These are phyloP conservation scores for Caenorhabditis sp. DNA, from an alignment of 2,888 invertebrate genomes.

Conservation along the genomic window DNA sequence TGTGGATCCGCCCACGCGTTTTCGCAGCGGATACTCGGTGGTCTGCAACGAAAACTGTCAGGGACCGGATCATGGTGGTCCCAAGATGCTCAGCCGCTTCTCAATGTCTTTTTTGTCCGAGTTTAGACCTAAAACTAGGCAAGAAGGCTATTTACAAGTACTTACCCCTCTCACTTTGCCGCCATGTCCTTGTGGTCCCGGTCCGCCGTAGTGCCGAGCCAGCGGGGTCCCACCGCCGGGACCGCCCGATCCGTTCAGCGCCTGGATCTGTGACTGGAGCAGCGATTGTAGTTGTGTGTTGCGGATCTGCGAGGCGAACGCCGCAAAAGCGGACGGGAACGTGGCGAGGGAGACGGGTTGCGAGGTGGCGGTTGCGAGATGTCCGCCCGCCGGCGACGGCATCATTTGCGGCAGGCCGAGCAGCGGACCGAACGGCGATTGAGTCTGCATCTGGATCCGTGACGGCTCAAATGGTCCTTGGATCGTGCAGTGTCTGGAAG, in stretches of 20 bases:
- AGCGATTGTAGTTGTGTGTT: constrained; percentile 60
- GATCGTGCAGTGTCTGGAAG: background rate
- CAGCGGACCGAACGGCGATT: constrained; percentile 51
- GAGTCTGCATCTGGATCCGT: constrained; percentile 46
- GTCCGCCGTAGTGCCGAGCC: constrained; percentile 20
- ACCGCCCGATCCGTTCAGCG: constrained; percentile 27
- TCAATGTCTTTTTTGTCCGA: too few species aligned
- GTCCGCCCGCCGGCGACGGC: constrained; percentile 27
- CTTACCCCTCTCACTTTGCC: constrained; percentile 38
- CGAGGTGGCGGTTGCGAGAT: constrained; percentile 5
- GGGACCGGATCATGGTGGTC: background rate
- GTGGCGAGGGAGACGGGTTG: constrained; percentile 44
- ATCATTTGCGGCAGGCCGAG: constrained; percentile 25
- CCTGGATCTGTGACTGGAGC: constrained; percentile 61
- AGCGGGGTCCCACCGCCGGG: constrained; percentile 20
- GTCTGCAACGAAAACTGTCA: constrained; percentile 32
- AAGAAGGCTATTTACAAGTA: background rate
- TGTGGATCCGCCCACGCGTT: constrained; percentile 64
- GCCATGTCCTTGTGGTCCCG: constrained; percentile 22
- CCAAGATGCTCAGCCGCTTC: too few species aligned
- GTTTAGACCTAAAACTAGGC: too few species aligned
- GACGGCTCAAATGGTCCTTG: too few species aligned
- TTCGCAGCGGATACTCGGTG: constrained; percentile 44
- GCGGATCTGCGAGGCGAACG: constrained; percentile 62
- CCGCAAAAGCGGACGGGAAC: constrained; percentile 64